A percentile compares a stretch with the other conserved stretches of the same genome.
Conservation (phyloP, 1,140 invertebrate genomes). For the Pogonus chalceus region DNA sequence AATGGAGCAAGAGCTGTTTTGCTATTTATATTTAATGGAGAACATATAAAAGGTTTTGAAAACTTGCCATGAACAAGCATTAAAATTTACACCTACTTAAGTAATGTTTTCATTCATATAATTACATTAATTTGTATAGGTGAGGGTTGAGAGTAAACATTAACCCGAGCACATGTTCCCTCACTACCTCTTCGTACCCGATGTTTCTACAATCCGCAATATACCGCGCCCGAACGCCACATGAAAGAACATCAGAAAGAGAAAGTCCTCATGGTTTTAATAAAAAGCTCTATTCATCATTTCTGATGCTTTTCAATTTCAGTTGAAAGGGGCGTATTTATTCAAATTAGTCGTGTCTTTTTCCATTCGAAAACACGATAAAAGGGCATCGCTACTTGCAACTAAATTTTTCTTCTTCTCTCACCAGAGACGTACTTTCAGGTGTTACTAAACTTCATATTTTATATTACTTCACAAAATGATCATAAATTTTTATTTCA, state of each 20-base stretch:
- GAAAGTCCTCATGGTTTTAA: background rate
- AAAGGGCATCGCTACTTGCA: background rate
- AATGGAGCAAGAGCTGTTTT: background rate
- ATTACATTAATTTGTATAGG: conserved; percentile 3
- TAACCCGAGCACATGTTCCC: background rate
- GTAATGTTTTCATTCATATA: conserved; percentile 2
- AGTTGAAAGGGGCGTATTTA: background rate
- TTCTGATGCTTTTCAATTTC: conserved; percentile 6
- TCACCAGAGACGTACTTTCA: too few relatives aligned
- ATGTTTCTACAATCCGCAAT: background rate
- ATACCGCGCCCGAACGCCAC: background rate
- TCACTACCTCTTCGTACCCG: too few relatives aligned
- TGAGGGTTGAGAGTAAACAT: background rate
- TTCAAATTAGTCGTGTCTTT: conserved; percentile 5
- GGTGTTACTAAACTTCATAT: too few relatives aligned
- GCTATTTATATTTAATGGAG: background rate
- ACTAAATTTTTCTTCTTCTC: background rate
- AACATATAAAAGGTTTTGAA: background rate
- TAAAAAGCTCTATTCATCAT: conserved; percentile 7
- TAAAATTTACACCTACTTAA: background rate
- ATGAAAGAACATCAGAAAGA: background rate
- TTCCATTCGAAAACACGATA: background rate
- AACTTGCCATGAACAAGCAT: background rate
- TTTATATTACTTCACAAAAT: too few relatives aligned
- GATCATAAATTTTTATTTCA: too few relatives aligned